Evolutionary conservation across 2,113 vertebrate genomes (phyloP).

Genomic region (Ramphastos sulfuratus): DNA sequence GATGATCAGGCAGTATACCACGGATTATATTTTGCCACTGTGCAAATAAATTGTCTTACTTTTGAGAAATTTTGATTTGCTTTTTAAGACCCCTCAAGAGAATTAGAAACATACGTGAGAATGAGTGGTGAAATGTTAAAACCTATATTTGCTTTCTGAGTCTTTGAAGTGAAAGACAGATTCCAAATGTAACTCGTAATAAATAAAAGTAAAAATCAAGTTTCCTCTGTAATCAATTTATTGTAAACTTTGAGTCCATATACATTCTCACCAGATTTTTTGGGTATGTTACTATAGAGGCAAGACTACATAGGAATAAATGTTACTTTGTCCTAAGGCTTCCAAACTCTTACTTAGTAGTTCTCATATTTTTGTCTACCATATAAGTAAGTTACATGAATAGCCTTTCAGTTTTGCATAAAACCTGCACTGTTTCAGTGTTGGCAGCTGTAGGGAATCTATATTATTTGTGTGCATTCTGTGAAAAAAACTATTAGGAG

Average conservation of each 20-base stretch:
- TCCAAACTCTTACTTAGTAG: constrained; percentile 50
- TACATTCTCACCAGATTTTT: constrained; percentile 42
- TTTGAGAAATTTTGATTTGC: constrained; percentile 65
- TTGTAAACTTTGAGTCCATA: constrained; percentile 53
- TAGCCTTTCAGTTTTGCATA: constrained; percentile 75
- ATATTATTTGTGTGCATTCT: constrained; percentile 82
- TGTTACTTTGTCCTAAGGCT: constrained; percentile 59
- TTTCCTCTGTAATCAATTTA: constrained; percentile 43
- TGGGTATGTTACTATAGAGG: constrained; percentile 14
- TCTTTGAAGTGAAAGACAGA: constrained; percentile 63
- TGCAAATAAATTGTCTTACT: constrained; percentile 67
- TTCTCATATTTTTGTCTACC: constrained; percentile 67
- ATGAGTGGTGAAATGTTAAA: constrained; percentile 67
- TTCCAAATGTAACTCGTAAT: constrained; percentile 41
- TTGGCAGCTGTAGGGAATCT: constrained; percentile 81
- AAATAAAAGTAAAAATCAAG: constrained; percentile 59
- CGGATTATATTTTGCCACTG: constrained; percentile 59
- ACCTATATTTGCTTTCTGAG: constrained; percentile 43
- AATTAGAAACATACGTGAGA: constrained; percentile 70
- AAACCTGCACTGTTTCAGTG: constrained; percentile 77
- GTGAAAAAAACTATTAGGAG: constrained; percentile 77
- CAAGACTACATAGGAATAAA: constrained; percentile 58
- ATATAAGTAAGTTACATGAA: constrained; percentile 65
- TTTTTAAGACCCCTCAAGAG: constrained; percentile 51
- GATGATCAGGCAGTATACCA: constrained; percentile 18